Base-by-base conservation (phyloP, 1,140 invertebrate genomes). In the Bombus affinis region DNA sequence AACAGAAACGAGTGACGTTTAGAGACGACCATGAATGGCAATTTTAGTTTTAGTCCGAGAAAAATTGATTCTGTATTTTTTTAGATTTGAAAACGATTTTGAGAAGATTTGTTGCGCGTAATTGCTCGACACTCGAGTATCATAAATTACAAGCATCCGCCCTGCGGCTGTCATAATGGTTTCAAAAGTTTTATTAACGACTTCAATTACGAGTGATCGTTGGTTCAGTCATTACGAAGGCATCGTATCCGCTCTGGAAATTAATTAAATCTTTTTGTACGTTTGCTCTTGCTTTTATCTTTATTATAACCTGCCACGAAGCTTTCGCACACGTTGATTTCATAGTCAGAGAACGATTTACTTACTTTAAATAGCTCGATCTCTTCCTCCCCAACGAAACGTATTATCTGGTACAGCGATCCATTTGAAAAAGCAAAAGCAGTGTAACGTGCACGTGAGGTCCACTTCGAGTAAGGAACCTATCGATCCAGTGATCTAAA, bases 401-500 rank as follows among this genome's bases (percentile, higher is more conserved):
- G 39, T 71, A 72, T 80, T 72, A 85, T 85, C 83, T 71, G 53
- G 53, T 1, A 53, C 68, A 80, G 53, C 68, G 83, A 85, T 80
- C 76, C 76, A 77, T 68, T 62, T 85, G 76, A 80, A 85, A 85
- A 85, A 85, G 76, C 83, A 76, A 85, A 85, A 85, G 83, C 68
- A 85, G 68, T 18, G 39, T 85, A 83, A 85, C 53, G 68, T 72
- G 76, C 42, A 85, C 68, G 83, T 85, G 68, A 80, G 42, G 76
- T 85, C 83, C 76, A 79, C 76, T 25, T 25, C 39, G 53, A 78
- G 53, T 39, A 77, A 72, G 76, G 68, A 85, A 85, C 83, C 76
- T 85, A 85, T 85, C 83, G 83, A 85, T 71, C 65, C 39, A 42
- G 25, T 85, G 83, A 85, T 85, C 76, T 85, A 85, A 85, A 85